Conservation (phyloP, 2,113 vertebrate species). For the Carassius auratus region DNA sequence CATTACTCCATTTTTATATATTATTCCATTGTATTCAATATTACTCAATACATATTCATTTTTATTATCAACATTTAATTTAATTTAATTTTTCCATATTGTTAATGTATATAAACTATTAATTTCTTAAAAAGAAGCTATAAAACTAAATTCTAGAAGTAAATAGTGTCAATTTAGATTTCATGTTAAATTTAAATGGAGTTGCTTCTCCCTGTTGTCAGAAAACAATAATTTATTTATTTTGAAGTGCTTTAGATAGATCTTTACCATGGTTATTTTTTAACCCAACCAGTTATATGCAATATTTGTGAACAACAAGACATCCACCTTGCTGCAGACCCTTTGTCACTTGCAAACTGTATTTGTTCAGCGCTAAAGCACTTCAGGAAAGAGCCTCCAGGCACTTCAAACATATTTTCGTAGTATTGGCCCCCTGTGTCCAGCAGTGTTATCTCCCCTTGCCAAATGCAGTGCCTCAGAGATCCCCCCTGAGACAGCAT, state of each 20-base stretch:
- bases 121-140: too few relatives aligned
- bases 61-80: too few relatives aligned
- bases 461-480: neutral
- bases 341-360: neutral
- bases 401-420: slow-evolving; percentile 3
- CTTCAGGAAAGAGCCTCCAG: slow-evolving; percentile 2
- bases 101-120: too few relatives aligned
- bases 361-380: neutral
- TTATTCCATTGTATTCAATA: too few relatives aligned
- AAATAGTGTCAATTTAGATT: too few relatives aligned
- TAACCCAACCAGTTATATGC: neutral
- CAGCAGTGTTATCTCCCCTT: too few relatives aligned
- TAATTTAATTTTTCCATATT: too few relatives aligned
- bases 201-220: neutral
- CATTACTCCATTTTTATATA: neutral
- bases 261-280: neutral
- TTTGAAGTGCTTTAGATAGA: neutral
- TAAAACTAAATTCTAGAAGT: too few relatives aligned
- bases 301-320: neutral
- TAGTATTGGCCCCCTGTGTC: neutral
- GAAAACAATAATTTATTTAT: neutral
- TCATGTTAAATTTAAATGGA: neutral
- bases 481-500: neutral
- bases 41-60: too few relatives aligned
- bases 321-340: neutral